Evolutionary conservation across 2,888 invertebrate species (phyloP).

Genomic region (Tethea ocularis): DNA sequence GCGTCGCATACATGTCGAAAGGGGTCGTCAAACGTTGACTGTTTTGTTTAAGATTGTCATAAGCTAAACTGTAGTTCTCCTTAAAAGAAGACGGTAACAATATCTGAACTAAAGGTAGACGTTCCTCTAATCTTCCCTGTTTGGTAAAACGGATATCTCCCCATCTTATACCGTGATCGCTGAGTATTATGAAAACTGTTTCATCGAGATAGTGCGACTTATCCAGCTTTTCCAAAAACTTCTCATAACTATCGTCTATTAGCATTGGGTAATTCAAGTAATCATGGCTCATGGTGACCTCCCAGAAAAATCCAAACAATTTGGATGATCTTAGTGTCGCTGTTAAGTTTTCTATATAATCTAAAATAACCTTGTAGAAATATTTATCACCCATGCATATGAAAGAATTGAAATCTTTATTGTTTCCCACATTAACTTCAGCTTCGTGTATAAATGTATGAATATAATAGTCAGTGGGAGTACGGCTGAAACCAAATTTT

Average conservation of each 20-base stretch:
- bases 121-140: constrained; percentile 94
- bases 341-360: constrained; percentile 87
- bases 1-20: constrained; percentile 92
- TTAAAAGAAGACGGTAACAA: constrained; percentile 89
- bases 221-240: constrained; percentile 83
- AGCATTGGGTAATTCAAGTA: constrained; percentile 90
- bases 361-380: constrained; percentile 88
- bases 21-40: constrained; percentile 89
- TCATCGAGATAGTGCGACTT: constrained; percentile 83
- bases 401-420: constrained; percentile 85
- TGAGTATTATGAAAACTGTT: constrained; percentile 89
- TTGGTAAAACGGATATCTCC: constrained; percentile 92
- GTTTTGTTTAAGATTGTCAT: constrained; percentile 87
- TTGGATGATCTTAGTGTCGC: constrained; percentile 81
- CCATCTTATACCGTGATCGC: constrained; percentile 96
- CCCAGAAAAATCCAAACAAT: constrained; percentile 94
- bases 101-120: constrained; percentile 91
- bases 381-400: constrained; percentile 88
- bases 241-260: constrained; percentile 87
- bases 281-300: constrained; percentile 93
- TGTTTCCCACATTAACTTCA: constrained; percentile 87
- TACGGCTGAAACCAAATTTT: constrained; percentile 89
- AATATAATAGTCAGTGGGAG: constrained; percentile 94
- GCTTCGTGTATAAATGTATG: constrained; percentile 89
- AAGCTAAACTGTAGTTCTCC: constrained; percentile 84